Conservation (phyloP, 2,113 vertebrate genomes). For the Python bivittatus region DNA sequence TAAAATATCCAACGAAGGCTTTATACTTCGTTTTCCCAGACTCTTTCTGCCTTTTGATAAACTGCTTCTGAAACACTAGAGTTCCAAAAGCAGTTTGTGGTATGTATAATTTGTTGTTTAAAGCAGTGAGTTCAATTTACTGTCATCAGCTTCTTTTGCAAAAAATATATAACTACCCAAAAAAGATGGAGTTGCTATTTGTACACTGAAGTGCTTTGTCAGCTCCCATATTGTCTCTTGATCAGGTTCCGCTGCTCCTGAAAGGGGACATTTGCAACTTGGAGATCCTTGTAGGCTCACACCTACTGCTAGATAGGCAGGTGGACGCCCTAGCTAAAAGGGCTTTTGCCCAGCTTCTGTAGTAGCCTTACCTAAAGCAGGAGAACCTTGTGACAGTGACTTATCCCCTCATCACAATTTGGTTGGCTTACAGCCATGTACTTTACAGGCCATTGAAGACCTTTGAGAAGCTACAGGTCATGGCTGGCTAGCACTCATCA, state of each 20-base stretch:
- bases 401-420: too few species aligned
- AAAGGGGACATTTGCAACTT: neutral
- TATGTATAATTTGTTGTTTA: neutral
- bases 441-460: too few species aligned
- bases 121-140: neutral
- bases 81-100: neutral
- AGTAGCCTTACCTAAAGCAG: too few species aligned
- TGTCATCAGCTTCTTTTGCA: neutral
- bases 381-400: too few species aligned
- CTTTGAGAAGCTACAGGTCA: too few species aligned
- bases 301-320: neutral
- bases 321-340: neutral
- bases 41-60: neutral
- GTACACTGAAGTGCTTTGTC: neutral
- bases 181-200: neutral
- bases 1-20: neutral
- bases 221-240: neutral
- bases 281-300: neutral
- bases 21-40: neutral
- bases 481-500: too few species aligned
- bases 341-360: too few species aligned
- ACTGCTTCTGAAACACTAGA: neutral
- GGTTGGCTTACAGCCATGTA: too few species aligned
- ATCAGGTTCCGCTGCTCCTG: neutral
- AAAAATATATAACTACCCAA: conserved; percentile 13